Conservation (phyloP, 1,140 invertebrate genomes). For the Bombus superbus region DNA sequence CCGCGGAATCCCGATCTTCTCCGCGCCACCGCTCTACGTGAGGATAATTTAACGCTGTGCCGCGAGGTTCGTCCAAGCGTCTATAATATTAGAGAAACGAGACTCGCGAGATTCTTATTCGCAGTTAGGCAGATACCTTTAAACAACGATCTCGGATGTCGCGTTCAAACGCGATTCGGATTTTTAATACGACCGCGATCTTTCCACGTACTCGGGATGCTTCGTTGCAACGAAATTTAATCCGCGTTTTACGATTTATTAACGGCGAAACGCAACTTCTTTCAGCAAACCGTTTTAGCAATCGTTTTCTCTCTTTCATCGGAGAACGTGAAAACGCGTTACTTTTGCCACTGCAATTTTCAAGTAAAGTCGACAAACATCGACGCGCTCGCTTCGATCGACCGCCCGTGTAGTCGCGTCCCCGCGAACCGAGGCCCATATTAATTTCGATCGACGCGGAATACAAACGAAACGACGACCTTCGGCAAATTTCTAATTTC, state of each 20-base stretch:
- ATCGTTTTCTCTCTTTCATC: too few species aligned
- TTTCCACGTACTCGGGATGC: too few species aligned
- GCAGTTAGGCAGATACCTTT: too few species aligned
- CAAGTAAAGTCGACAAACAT: background rate
- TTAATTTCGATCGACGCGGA: slow-evolving; percentile 16
- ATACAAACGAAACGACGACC: slow-evolving; percentile 29
- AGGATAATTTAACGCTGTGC: background rate
- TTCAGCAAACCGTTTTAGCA: too few species aligned
- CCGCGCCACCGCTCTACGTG: background rate
- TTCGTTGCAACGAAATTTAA: too few species aligned
- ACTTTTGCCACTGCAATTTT: background rate
- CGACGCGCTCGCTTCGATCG: background rate
- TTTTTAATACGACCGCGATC: too few species aligned
- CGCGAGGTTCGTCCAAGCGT: too few species aligned
- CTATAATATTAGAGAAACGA: background rate
- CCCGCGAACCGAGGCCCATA: slow-evolving; percentile 1
- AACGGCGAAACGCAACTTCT: too few species aligned
- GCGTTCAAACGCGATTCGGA: too few species aligned
- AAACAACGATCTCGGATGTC: too few species aligned
- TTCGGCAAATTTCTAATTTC: slow-evolving; percentile 50
- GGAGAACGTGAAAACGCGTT: too few species aligned
- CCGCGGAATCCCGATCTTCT: slow-evolving; percentile 1
- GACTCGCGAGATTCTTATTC: background rate
- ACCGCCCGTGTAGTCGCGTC: background rate
- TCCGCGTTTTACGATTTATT: too few species aligned